Conservation (phyloP, 1,140 invertebrate genomes). For the Potamilus streckersoni region DNA sequence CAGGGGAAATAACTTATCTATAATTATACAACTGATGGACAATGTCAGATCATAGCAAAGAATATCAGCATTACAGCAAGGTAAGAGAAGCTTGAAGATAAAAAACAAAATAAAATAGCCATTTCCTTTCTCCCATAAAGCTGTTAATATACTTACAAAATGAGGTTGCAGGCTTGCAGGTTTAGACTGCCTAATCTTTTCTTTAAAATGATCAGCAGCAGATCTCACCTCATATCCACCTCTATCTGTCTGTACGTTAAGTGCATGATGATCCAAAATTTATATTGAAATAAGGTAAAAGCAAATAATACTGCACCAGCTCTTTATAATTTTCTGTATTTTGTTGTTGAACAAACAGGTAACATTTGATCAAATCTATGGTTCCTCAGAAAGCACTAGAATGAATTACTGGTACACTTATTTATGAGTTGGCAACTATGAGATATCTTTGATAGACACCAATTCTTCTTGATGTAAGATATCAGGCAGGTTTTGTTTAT, state of each 20-base stretch:
- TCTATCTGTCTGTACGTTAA: conserved; percentile 28
- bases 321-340: too few relatives aligned
- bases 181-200: conserved; percentile 25
- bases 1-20: not conserved
- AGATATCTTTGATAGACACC: too few relatives aligned
- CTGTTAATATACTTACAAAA: conserved; percentile 48
- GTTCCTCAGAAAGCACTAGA: too few relatives aligned
- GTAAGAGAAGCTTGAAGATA: conserved; percentile 5
- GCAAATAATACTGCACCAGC: too few relatives aligned
- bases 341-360: too few relatives aligned
- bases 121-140: not conserved
- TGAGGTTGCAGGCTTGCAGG: conserved; percentile 36
- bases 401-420: too few relatives aligned
- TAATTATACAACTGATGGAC: not conserved
- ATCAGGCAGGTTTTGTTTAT: too few relatives aligned
- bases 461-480: too few relatives aligned
- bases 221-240: conserved; percentile 19
- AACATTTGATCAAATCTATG: too few relatives aligned
- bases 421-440: too few relatives aligned
- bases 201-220: conserved; percentile 27
- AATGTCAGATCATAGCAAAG: not conserved
- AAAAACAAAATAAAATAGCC: not conserved
- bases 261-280: not conserved
- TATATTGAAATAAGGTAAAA: too few relatives aligned
- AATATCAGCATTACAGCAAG: not conserved